A percentile compares a stretch with the other conserved stretches of the same genome.
phyloP scores from a whole-genome alignment of 2,113 vertebrate species.

The Oostethus manadensis region DNA sequence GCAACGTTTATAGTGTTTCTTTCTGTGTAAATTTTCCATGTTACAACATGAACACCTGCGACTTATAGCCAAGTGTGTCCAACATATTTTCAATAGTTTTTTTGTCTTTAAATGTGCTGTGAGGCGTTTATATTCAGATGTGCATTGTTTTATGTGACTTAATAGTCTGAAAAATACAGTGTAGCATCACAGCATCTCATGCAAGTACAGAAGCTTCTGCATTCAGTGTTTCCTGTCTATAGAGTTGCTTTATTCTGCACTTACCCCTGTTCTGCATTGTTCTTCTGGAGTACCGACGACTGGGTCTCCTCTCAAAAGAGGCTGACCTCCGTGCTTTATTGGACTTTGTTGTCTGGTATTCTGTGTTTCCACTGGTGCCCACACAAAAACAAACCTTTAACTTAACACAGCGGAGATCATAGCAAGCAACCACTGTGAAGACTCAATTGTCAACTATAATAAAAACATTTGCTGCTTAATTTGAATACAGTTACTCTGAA shows the following conservation, averaged over 20 bases:
- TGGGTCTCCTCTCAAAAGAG: slow-evolving; percentile 94
- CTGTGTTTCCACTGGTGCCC: slow-evolving; percentile 84
- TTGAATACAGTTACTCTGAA: slow-evolving; percentile 2
- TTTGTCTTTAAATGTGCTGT: no score
- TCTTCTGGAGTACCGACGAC: slow-evolving; percentile 91
- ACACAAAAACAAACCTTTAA: slow-evolving; percentile 5
- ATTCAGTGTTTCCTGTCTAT: background rate
- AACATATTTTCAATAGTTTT: no score
- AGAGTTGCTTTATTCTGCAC: background rate
- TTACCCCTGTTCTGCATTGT: slow-evolving; percentile 85
- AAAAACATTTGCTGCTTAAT: background rate
- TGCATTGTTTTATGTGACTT: no score
- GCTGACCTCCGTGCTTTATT: slow-evolving; percentile 89
- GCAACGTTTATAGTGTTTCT: no score
- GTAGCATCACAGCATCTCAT: no score
- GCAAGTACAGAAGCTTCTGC: no score
- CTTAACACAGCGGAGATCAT: background rate
- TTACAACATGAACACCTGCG: no score
- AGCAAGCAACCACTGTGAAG: background rate
- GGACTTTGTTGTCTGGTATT: slow-evolving; percentile 97
- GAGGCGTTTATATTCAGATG: no score
- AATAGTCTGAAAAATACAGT: no score
- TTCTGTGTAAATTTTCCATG: no score
- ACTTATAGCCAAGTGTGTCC: no score
- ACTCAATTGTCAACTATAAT: background rate